Evolutionary conservation across 2,888 invertebrate genomes (phyloP), one percentile per base, ranked within the genome.

Genomic region (Bembecia ichneumoniformis): DNA sequence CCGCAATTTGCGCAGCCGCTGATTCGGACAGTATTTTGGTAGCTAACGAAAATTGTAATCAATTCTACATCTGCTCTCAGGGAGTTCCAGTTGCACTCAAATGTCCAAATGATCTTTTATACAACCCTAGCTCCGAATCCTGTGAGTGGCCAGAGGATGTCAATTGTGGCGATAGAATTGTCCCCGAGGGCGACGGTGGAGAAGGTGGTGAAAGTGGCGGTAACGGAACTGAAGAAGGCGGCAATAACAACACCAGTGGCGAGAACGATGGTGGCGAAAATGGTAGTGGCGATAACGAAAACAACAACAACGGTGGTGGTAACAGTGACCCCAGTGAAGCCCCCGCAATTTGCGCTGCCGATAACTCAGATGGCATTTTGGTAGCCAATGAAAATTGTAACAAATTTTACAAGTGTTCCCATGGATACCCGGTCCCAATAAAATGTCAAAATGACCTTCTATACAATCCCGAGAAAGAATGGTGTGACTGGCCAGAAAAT

Each of bases 11-110:
- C 40, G 59, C 62, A 14, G 52, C 53, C 48, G 53, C 57, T 48
- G 60, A 43, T 7, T 64, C 69, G 10, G 60, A 66, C 2, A 58
- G 56, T 16, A 50, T 59, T 3, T 47, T 70, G 3, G 52, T 73
- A 15, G 65, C 61, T 4, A 71, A 74, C 50, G 64, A 71, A 50
- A 62, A 70, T 47, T 74, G 74, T 50, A 64, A 66, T 34, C 57
- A 68, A 46, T 72, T 65, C 47, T 72, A 71, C 47, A 60, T 57
- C 47, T 72, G 72, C 47, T 43, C 52, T 15, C 46, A 56, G 35
- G 69, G 68, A 0, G 15, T 28, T 50, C 62, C 71, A 13, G 46
- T 65, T 10, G 56, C 55, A 0, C 2, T 56, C 1, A 48, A 13
- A 3, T 70, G 74, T 48, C 60, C 59, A 0, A 47, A 13, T 3